Evolutionary conservation across 2,797 vertebrate genomes (phyloP).

Genomic region (Pelodytes ibericus): DNA sequence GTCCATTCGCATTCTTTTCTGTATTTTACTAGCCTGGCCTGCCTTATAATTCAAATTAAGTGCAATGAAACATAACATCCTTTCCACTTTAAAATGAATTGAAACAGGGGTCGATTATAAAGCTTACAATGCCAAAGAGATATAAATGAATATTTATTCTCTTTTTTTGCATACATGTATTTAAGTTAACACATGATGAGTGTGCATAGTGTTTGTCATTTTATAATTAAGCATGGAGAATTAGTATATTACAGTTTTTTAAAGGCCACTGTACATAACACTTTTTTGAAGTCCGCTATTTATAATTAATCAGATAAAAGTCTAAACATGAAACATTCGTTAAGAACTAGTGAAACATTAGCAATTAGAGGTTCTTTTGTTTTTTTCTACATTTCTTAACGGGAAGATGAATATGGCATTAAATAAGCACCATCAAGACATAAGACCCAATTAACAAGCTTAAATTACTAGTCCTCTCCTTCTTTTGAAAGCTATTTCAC

Average conservation of each 20-base stretch:
- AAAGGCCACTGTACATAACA: conserved; percentile 40
- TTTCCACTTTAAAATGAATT: no score
- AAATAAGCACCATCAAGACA: conserved; percentile 43
- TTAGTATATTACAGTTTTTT: conserved; percentile 32
- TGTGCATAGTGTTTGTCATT: conserved; percentile 15
- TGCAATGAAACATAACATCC: no score
- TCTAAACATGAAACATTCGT: conserved; percentile 31
- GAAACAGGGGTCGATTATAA: no score
- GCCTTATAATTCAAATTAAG: no score
- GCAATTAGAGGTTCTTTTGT: conserved; percentile 45
- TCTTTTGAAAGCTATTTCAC: conserved; percentile 9
- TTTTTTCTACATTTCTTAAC: conserved; percentile 39
- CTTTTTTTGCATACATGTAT: neutral
- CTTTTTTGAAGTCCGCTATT: conserved; percentile 19
- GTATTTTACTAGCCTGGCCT: no score
- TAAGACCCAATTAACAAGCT: conserved; percentile 40
- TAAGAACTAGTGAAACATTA: conserved; percentile 48
- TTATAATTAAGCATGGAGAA: conserved; percentile 41
- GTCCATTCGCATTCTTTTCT: no score
- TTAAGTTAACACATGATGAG: no score
- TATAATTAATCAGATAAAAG: conserved; percentile 46
- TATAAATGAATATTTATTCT: neutral
- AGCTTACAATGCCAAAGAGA: no score
- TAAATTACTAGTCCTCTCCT: conserved; percentile 19
- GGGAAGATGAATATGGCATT: conserved; percentile 39